Evolutionary conservation across 2,797 vertebrate species (phyloP), one percentile per base, ranked within the genome.

Genomic region (Myiotriccus ornatus): DNA sequence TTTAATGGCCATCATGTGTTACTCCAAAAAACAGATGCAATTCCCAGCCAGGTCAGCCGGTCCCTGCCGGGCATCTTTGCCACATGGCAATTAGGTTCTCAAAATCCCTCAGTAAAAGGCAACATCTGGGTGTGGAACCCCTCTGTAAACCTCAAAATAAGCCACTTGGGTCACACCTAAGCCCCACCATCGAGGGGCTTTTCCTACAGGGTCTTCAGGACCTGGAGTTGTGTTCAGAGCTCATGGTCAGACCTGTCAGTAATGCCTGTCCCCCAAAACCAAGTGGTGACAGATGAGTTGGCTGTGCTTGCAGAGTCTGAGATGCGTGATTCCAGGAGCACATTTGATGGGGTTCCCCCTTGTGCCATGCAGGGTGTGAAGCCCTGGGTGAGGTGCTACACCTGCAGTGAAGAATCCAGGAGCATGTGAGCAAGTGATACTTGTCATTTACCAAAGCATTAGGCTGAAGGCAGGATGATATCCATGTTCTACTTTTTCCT

Each of bases 311-410:
- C 76, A 24, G 47, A 62, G 34, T 28, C 47, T 6, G 28, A 39
- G 68, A 12, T 14, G 14, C 2, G 39, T 22, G 60, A 41, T 57
- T 76, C 63, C 35, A 50, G 81, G 35, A 50, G 49, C 1, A 3
- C 0, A 0, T 69, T 69, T 63, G 1, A 4, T 25, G 56, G 34
- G 30, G 4, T 21, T 57, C 9, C 50, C 10, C 34, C 35, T 11
- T 0, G 0, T n/a, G 63, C 71, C n/a, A 3, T 3, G 39, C 25
- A 4, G 60, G 56, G 24, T 34, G 56, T 14, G 79, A 52, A 55
- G 37, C 28, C 68, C 53, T 22, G 19, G 74, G n/a, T 22, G 21
- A 70, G 46, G 18, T 59, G 41, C 28, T 41, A 1, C n/a, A 39
- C 9, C 78, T 43, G 50, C 81, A 69, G 50, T 0, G 0, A 65